Evolutionary conservation across 2,888 invertebrate genomes (phyloP), one percentile per base, ranked within the genome.

Genomic region (Drosophila kanekoi): DNA sequence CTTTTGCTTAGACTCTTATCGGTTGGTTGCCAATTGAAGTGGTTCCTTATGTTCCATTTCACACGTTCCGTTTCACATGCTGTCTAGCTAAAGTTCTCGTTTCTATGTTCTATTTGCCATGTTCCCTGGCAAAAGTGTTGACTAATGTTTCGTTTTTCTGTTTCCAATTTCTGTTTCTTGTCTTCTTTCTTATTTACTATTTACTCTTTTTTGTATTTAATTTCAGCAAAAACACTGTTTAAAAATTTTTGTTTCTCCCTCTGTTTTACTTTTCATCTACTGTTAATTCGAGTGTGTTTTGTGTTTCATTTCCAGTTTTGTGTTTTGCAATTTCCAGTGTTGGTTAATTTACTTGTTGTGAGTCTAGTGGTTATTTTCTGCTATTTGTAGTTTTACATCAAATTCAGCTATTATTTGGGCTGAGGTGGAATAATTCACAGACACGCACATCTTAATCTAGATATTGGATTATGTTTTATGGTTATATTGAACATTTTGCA

Each of bases 21-120:
- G 54, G 16, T 23, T 23, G n/a, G n/a, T 59, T 23, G 8, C 18
- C 32, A 43, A 32, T 10, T 43, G 40, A 45, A n/a, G 51, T 32
- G 37, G 23, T 32, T 13, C 51, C 64, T 64, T 51, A 63, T 18
- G 37, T 16, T 56, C 58, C 58, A 66, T 73, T 65, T 66, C 43
- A 73, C 45, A 47, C 18, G 8, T 44, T 44, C 13, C n/a, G 13
- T 44, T 44, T 8, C 20, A 20, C 8, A 13, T 20, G n/a, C 3
- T 20, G 13, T 23, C 13, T 44, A 5, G 18, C 16, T 18, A 11
- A 41, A 8, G 9, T 41, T 41, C 4, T 28, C n/a, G n/a, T n/a
- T n/a, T n/a, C n/a, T n/a, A n/a, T 43, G 43, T 20, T 23, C 13
- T 0, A 23, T 23, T 44, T 44, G 1, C 2, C 8, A 44, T n/a